Base-by-base conservation (phyloP, 2,113 vertebrate genomes). In the Passer domesticus region DNA sequence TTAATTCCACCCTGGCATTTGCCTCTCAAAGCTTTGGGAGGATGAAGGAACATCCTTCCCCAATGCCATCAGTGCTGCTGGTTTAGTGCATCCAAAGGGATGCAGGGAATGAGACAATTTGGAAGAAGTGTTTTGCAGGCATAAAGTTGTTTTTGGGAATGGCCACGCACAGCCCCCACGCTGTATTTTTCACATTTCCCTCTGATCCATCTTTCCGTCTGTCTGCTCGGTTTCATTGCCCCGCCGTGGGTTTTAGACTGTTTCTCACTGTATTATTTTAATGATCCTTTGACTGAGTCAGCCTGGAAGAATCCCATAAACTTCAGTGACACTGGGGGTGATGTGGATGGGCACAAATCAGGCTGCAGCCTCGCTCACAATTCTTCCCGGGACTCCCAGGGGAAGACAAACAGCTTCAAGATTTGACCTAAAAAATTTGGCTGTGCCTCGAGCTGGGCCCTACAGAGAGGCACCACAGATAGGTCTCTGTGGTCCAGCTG, bases 281-380 rank as follows among this genome's bases (percentile, higher is more conserved):
- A 96, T 81, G 92, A 94, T 84, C 94, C 90, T 96, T 89, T 41
- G 91, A 47, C 95, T 97, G 95, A 97, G 80, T 97, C 96, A 96
- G 89, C 3, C 86, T 86, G 76, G 64, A 97, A 78, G 94, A 97
- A 96, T 96, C 80, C 92, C 92, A 90, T 89, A 96, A 96, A 94
- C 76, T 66, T 41, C 10, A 78, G 88, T 7, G 90, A 81, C 73
- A 78, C 83, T 8, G 68, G 44, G 90, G 90, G 83, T 82, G 83
- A 96, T 95, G 90, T 23, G 15, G 69, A 95, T 60, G 92, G 93
- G 95, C 90, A 93, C 90, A 73, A 20, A 83, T 15, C 83, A 90
- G 82, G 46, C 75, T 69, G 16, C 62, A 83, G 90, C 82, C 53
- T 73, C 1, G 5, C 76, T 90, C 9, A 1, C 39, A 18, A 1